Evolutionary conservation across 2,888 invertebrate species (phyloP), one percentile per base, ranked within the genome.

Genomic region (Auanema freiburgensis): DNA sequence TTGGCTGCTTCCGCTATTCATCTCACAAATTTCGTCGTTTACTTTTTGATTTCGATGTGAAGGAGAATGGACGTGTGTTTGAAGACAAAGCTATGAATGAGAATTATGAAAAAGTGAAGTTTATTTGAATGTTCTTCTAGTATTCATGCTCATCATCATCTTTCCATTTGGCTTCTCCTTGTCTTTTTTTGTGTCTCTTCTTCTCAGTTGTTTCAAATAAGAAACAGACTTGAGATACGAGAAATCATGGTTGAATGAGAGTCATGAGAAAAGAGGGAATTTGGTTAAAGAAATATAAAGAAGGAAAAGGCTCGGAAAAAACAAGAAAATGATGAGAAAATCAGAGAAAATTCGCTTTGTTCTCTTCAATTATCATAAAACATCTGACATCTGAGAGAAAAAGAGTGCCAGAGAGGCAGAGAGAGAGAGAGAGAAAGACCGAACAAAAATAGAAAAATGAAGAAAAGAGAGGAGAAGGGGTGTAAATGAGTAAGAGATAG

Each of bases 281-380:
- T 33, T 33, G 8, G 33, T 33, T 33, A 33, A 33, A 33, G 33
- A 33, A 33, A 33, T 33, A 65, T 64, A 41, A 63, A 66, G 61
- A 73, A 73, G 56, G 52, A 53, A 50, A 69, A 73, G 53, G 68
- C 67, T 61, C 44, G 63, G 57, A 57, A 60, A 44, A 62, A 65
- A 44, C 70, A 73, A 56, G 59, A 64, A 59, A 52, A 67, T 46
- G 68, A 33, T 33, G 33, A 33, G 33, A 33, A 33, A 33, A 33
- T 33, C 33, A 33, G 33, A 33, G 33, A 33, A 33, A 33, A 33
- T 33, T 33, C 33, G 33, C 8, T 33, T 33, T 33, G 33, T 33
- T 33, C 33, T 33, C 33, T 33, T 33, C 33, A 33, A 33, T 33
- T 33, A 33, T 72, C 55, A 68, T 70, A 40, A 63, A 72, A 53